Conservation (phyloP, 2,888 invertebrate genomes). For the Oxyscelio sp. region DNA sequence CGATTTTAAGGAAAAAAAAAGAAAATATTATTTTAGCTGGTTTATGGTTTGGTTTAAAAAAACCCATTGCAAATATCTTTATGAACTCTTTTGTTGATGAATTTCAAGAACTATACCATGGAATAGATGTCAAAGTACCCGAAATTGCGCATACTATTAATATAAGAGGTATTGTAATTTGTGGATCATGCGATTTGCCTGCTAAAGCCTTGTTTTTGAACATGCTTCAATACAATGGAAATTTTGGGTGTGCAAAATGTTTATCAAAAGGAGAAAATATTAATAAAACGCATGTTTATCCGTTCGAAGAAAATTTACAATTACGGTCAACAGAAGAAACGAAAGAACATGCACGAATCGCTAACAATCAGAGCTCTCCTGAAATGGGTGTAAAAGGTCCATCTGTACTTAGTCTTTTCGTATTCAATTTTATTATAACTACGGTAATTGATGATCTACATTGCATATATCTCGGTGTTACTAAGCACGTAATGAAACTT, state of each 20-base stretch:
- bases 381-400: slow-evolving; percentile 67
- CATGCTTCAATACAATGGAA: slow-evolving; percentile 11
- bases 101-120: background rate
- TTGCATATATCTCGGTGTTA: slow-evolving; percentile 65
- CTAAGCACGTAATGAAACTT: slow-evolving; percentile 49
- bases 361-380: background rate
- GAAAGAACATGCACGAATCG: background rate
- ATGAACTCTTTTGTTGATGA: background rate
- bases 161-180: background rate
- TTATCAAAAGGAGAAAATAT: background rate
- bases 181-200: slow-evolving; percentile 22
- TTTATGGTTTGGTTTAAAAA: no score
- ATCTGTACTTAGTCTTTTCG: slow-evolving; percentile 39
- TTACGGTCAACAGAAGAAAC: slow-evolving; percentile 8
- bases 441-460: slow-evolving; percentile 70
- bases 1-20: no score
- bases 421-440: slow-evolving; percentile 53
- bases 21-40: no score
- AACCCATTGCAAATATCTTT: no score
- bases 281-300: background rate
- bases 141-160: background rate
- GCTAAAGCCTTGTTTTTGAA: slow-evolving; percentile 15
- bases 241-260: slow-evolving; percentile 13
- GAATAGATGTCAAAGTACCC: background rate
- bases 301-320: background rate